A percentile compares a stretch with the other conserved stretches of the same genome.
These are phyloP conservation scores for Phalacrocorax aristotelis DNA, from an alignment of 2,113 vertebrate species.

Conservation along the genomic window DNA sequence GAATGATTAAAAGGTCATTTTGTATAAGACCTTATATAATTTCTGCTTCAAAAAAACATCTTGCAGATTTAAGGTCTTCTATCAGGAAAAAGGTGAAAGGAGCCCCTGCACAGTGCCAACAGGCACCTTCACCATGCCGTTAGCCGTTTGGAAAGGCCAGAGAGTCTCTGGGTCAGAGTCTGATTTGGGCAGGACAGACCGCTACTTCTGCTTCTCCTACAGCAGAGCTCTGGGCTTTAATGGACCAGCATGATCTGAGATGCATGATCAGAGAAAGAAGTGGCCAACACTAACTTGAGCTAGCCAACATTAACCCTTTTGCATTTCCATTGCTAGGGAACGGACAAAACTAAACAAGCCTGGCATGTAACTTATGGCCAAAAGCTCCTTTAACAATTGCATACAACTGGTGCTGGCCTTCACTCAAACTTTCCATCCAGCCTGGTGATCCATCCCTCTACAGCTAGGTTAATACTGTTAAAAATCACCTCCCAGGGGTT, in stretches of 20 bases:
- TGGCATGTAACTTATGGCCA: not conserved
- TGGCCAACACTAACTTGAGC: not conserved
- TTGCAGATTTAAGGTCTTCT: not conserved
- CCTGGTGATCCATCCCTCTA: not conserved
- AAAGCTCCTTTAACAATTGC: not conserved
- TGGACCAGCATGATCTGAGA: not conserved
- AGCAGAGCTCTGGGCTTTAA: not conserved
- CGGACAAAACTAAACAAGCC: not conserved
- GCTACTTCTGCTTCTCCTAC: not conserved
- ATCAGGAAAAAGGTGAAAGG: not conserved
- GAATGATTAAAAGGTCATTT: not conserved
- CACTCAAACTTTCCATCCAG: not conserved
- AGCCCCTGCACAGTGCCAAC: not conserved
- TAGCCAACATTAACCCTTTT: not conserved
- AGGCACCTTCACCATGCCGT: not conserved
- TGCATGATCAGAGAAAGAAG: not conserved
- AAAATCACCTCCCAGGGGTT: not conserved
- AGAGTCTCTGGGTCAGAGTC: not conserved
- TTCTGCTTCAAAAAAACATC: not conserved
- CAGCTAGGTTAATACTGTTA: not conserved
- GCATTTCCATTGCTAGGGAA: not conserved
- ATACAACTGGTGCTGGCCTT: not conserved
- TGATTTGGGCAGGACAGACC: fast-evolving
- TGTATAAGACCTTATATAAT: not conserved
- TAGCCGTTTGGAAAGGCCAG: not conserved